Percentiles rank a stretch among this genome's conserved stretches.
Conservation (phyloP, 2,888 invertebrate genomes). For the Pollenia amentaria region DNA sequence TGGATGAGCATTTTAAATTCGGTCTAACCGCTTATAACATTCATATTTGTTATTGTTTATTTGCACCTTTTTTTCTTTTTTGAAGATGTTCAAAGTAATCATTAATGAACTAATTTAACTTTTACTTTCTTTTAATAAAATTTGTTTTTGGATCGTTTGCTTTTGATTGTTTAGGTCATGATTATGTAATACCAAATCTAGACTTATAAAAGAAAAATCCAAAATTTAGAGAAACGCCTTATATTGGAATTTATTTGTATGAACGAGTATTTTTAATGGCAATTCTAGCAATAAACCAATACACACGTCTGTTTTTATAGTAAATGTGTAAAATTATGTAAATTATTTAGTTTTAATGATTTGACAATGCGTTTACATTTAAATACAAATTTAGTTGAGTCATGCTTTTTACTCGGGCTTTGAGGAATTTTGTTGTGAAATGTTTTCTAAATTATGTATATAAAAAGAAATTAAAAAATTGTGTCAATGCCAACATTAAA, state of each 20-base stretch:
- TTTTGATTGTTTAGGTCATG: constrained; percentile 58
- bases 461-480: constrained; percentile 54
- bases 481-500: constrained; percentile 59
- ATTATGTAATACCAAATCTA: constrained; percentile 64
- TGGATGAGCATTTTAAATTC: background rate
- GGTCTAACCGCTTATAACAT: background rate
- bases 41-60: background rate
- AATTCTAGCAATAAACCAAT: constrained; percentile 28
- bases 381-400: constrained; percentile 5
- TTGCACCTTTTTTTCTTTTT: background rate
- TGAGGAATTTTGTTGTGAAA: constrained; percentile 48
- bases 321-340: constrained; percentile 30
- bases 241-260: constrained; percentile 21
- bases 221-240: constrained; percentile 7
- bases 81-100: constrained; percentile 8
- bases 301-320: background rate
- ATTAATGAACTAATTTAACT: constrained; percentile 47
- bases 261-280: constrained; percentile 1
- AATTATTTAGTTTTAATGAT: constrained; percentile 15
- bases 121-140: constrained; percentile 68
- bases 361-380: background rate
- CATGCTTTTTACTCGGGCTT: constrained; percentile 18
- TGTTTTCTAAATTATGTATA: constrained; percentile 47
- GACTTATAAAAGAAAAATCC: constrained; percentile 29
- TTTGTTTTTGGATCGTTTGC: background rate